Evolutionary conservation across 2,797 vertebrate species (phyloP).

Genomic region (Falco cherrug): DNA sequence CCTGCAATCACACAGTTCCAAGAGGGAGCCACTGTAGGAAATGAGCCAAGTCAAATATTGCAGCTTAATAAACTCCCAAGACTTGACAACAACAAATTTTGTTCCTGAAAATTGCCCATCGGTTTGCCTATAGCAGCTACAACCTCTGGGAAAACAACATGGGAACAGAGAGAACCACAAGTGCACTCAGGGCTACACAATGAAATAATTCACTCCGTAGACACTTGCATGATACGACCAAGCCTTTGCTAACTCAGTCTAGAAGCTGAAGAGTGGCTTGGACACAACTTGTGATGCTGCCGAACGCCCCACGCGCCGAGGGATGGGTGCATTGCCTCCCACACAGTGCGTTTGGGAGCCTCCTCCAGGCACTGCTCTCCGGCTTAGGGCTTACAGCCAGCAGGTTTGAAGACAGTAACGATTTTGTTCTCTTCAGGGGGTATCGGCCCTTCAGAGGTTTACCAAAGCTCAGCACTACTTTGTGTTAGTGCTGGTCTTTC

Average conservation of each 20-base stretch:
- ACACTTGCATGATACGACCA: background rate
- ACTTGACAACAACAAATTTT: constrained; percentile 16
- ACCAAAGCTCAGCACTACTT: background rate
- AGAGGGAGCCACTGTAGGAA: constrained; percentile 27
- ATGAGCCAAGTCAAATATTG: constrained; percentile 52
- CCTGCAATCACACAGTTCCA: constrained; percentile 32
- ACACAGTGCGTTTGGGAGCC: accelerated
- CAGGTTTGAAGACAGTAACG: background rate
- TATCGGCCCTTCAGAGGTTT: background rate
- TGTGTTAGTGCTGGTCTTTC: background rate
- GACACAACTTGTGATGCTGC: background rate
- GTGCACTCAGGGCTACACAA: accelerated
- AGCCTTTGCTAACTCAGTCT: background rate
- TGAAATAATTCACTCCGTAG: background rate
- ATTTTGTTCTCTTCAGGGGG: background rate
- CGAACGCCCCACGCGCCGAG: accelerated
- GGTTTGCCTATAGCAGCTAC: background rate
- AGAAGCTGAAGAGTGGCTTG: background rate
- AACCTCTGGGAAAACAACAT: background rate
- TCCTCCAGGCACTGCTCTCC: background rate
- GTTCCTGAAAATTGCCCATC: background rate
- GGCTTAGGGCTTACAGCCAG: background rate
- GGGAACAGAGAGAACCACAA: background rate
- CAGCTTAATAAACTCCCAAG: constrained; percentile 1
- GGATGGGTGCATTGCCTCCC: background rate